Conservation (phyloP, 2,113 vertebrate genomes). For the Corynorhinus townsendii region DNA sequence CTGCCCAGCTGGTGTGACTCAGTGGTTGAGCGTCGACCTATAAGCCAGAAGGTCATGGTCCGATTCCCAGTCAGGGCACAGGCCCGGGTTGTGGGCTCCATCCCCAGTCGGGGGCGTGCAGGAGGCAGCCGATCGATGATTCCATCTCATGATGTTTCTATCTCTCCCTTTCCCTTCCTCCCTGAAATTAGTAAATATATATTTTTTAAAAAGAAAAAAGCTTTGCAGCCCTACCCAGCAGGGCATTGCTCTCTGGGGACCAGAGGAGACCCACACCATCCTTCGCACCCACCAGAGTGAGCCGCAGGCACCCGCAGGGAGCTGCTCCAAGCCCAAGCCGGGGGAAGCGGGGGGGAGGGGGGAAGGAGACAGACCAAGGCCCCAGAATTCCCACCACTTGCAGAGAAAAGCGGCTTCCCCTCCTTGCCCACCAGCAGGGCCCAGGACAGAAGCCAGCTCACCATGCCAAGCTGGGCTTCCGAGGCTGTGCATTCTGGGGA, state of each 20-base stretch:
- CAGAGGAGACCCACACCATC: neutral
- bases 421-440: neutral
- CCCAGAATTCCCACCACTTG: neutral
- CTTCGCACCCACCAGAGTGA: neutral
- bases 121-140: too few relatives aligned
- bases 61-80: too few relatives aligned
- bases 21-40: too few relatives aligned
- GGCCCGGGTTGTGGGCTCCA: too few relatives aligned
- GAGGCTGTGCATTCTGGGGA: neutral
- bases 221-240: neutral
- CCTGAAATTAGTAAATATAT: too few relatives aligned
- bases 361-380: rapidly evolving
- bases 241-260: neutral
- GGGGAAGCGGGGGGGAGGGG: neutral
- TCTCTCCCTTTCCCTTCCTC: too few relatives aligned
- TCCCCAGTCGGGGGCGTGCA: too few relatives aligned
- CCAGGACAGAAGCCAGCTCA: neutral
- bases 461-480: neutral
- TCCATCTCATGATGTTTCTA: too few relatives aligned
- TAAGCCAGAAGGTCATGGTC: too few relatives aligned
- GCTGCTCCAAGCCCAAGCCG: neutral
- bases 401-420: neutral
- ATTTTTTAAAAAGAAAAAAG: too few relatives aligned
- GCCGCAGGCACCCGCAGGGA: neutral
- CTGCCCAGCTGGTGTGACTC: neutral